Evolutionary conservation across 2,888 invertebrate genomes (phyloP), one percentile per base, ranked within the genome.

Genomic region (Thera britannica): DNA sequence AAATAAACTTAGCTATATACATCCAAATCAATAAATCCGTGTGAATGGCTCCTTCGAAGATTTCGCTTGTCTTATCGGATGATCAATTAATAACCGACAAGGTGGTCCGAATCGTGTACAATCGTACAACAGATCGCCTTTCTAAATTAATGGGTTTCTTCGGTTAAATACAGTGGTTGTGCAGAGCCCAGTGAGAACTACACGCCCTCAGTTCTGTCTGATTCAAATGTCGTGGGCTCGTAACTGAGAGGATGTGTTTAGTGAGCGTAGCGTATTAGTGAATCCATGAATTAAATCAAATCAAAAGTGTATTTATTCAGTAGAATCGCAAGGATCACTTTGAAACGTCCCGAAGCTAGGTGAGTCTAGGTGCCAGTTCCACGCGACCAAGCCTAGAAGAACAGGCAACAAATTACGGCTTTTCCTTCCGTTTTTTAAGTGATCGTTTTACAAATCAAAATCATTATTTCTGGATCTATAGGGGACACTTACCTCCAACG

Each of bases 71-170:
- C 92, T 78, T 72, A 69, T 69, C 69, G 51, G 51, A 62, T 68
- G 85, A 92, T 92, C 92, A 90, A 90, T 90, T 92, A 92, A 92
- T 92, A 90, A 89, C 87, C 79, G 86, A 81, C 86, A 84, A 89
- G 91, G 89, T 90, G 92, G 90, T 89, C 92, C 81, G 79, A 74
- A 77, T 79, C 79, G 72, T 84, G 89, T 89, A 90, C 88, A 89
- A 91, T 87, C 83, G 82, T 76, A 83, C 81, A 87, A 88, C 88
- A 88, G 87, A 86, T 86, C 89, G 89, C 86, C 83, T 86, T 86
- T 85, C 83, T 85, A 89, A 91, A 92, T 92, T 87, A 90, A 88
- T 90, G 86, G 86, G 80, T 87, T 86, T 81, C 83, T 82, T 71
- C 67, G 63, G 67, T 73, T 72, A 77, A 83, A 80, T 82, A 79